Conservation (phyloP, 1,140 invertebrate species). For the Zaprionus capensis region DNA sequence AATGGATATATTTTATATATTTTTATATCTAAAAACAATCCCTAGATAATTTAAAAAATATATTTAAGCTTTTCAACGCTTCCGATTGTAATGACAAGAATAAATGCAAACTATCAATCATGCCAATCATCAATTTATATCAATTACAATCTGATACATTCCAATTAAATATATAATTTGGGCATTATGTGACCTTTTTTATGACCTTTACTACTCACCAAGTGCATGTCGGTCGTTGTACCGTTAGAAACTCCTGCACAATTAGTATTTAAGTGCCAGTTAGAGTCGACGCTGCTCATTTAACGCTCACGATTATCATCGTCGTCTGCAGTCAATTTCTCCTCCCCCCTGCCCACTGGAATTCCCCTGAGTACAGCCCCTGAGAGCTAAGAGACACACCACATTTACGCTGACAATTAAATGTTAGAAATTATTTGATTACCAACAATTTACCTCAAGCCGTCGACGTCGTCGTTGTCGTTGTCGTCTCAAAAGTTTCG, state of each 20-base stretch:
- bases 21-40: neutral
- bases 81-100: neutral
- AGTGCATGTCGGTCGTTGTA: neutral
- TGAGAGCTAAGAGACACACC: slow-evolving; percentile 16
- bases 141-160: neutral
- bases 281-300: slow-evolving; percentile 41
- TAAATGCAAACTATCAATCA: slow-evolving; percentile 1
- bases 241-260: slow-evolving; percentile 5
- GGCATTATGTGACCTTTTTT: neutral
- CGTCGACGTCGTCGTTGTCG: slow-evolving; percentile 33
- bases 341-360: slow-evolving; percentile 32
- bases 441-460: slow-evolving; percentile 65
- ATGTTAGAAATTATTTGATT: slow-evolving; percentile 79
- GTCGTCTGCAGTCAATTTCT: slow-evolving; percentile 48
- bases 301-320: slow-evolving; percentile 59
- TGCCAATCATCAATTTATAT: neutral
- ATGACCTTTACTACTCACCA: neutral
- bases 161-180: neutral
- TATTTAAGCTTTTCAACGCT: neutral
- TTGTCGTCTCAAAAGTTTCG: slow-evolving; percentile 59
- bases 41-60: too few species aligned
- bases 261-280: slow-evolving; percentile 12
- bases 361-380: neutral
- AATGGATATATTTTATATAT: neutral
- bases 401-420: slow-evolving; percentile 69